phyloP scores from a whole-genome alignment of 2,113 vertebrate species.

The Pelvicachromis taeniatus region DNA sequence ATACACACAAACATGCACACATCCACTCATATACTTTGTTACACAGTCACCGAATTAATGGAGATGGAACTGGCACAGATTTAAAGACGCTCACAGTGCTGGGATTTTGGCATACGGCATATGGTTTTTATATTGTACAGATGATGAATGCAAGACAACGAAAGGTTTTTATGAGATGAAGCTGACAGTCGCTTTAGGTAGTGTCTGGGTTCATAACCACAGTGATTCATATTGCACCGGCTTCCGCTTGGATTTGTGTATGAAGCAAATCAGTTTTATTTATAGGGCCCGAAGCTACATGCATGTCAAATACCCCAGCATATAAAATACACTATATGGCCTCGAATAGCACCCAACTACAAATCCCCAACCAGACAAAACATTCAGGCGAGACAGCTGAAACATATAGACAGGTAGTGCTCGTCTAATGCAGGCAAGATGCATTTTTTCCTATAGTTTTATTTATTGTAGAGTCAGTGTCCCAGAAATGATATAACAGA shows the following conservation, averaged over 20 bases:
- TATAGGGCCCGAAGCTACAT: background rate
- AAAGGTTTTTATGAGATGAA: background rate
- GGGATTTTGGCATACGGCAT: background rate
- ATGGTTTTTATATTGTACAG: background rate
- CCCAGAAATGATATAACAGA: background rate
- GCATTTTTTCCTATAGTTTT: background rate
- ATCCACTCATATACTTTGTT: background rate
- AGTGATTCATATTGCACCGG: background rate
- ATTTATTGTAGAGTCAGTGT: background rate
- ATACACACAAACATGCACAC: background rate
- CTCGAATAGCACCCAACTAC: background rate
- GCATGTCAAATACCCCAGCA: background rate
- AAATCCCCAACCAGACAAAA: background rate
- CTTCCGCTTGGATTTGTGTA: constrained; percentile 3
- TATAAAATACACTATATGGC: background rate
- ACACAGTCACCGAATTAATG: background rate
- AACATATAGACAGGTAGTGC: background rate
- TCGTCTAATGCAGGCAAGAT: constrained; percentile 2
- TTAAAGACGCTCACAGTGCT: background rate
- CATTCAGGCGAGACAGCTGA: background rate
- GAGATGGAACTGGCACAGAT: background rate
- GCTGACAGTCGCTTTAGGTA: constrained; percentile 5
- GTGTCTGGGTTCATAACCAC: background rate
- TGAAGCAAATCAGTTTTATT: background rate
- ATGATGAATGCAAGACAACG: constrained; percentile 3